Base-by-base conservation (phyloP, 2,797 vertebrate genomes). In the Mormyrus hasselquistii region DNA sequence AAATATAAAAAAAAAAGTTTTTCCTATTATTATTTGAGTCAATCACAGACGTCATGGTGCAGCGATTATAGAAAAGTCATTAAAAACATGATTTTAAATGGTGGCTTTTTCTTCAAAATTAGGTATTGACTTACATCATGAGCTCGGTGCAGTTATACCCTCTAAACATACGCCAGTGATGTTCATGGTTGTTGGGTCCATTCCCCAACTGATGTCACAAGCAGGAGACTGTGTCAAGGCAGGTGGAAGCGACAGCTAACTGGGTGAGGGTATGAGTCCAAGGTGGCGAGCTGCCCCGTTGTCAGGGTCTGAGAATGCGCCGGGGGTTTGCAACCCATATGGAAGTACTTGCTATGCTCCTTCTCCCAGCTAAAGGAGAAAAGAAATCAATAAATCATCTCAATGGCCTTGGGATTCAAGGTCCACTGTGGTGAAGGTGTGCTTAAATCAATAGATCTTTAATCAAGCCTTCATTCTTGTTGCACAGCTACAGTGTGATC, bases 341-440 rank as follows among this genome's bases (percentile, higher is more conserved):
- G 89, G 91, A 92, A 91, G 93, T 92, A 92, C 87, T 93, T 91
- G 92, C 87, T 92, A 90, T 91, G 87, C 90, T 50, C 87, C 83
- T 25, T 87, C 87, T 50, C 16, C 44, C 49, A 25, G 57, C 57
- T 89, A 65, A 69, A 38, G 49, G 44, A 41, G 87, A 88, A 50
- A 34, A 44, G 57, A 87, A 52, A 92, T 92, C 91, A 91, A 92
- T 92, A 91, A 65, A 91, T 91, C 90, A 92, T 92, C 90, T 86
- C 88, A 86, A 83, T 34, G 90, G 90, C 89, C 91, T 90, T 91
- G 89, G 65, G 86, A 87, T 87, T 73, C 90, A 69, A 89, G 88
- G 76, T 79, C 49, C 69, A 49, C 57, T 19, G 25, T 52, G 57
- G 87, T 49, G 65, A 87, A 89, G 87, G 59, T 90, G 87, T 88